Base-by-base conservation (phyloP, 1,140 invertebrate species). In the Drosophila mojavensis region DNA sequence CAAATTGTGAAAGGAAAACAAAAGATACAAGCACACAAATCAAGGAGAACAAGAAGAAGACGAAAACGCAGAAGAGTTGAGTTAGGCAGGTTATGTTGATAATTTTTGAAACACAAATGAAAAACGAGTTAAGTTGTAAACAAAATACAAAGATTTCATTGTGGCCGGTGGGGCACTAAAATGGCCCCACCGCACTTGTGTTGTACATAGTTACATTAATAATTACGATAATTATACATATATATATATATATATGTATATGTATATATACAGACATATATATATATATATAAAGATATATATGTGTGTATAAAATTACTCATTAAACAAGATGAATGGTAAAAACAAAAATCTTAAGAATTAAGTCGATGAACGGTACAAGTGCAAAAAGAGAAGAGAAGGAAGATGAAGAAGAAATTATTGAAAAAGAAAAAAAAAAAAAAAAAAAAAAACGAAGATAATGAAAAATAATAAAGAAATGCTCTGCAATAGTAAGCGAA, bases 191-290 rank as follows among this genome's bases (percentile, higher is more conserved):
- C 11, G 62, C 65, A 59, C 78, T 73, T 84, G 73, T 88, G 84
- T 88, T 88, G 84, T 88, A 88, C 64, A 88, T 88, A 88, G 84
- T 89, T 88, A 80, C 77, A 89, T 88, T 80, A 86, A 78, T 89
- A 84, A 67, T 88, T 65, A 88, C 59, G 54, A 86, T 77, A 86
- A 86, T 79, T 82, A 83, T 82, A 80, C 74, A 85, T 84, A 81
- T 71, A 82, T 72, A 69, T 68, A 78, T 70, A 71, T 78, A 73
- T 71, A 71, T 67, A 76, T 82, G 79, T 70, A 61, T 55, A 67
- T 28, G 2, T 28, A 28, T 30, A 5, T 30, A 30, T 30, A 30
- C 5, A 5, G 3, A 17, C 17, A 17, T 17, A 17, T 7, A 6
- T 17, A 6, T 17, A 6, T 45, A 45, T 45, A 17, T 24, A 24